A percentile compares a stretch with the other conserved stretches of the same genome.
phyloP scores from a whole-genome alignment of 2,888 invertebrate genomes.

The Pogonocherus hispidulus region DNA sequence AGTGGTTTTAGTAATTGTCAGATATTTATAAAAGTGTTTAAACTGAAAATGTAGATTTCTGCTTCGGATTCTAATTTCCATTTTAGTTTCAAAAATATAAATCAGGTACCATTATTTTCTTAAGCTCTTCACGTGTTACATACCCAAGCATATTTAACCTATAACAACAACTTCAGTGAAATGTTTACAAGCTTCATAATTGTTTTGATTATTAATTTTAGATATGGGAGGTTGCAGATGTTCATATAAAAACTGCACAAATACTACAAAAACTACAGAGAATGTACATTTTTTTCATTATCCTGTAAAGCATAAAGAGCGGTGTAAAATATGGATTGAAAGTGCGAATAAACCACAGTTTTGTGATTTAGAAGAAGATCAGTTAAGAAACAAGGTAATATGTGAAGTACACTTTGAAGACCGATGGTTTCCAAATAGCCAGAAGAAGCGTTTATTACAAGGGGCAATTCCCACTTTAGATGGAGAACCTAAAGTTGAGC shows the following conservation, averaged over 20 bases:
- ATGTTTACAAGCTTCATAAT: too few species aligned
- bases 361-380: slow-evolving; percentile 71
- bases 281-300: slow-evolving; percentile 74
- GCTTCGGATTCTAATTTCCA: too few species aligned
- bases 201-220: slow-evolving; percentile 8
- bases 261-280: slow-evolving; percentile 69
- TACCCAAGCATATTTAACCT: too few species aligned
- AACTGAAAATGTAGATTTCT: too few species aligned
- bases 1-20: too few species aligned
- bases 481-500: slow-evolving; percentile 54
- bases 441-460: slow-evolving; percentile 72
- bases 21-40: too few species aligned
- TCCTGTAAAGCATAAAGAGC: slow-evolving; percentile 73
- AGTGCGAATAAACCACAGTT: slow-evolving; percentile 72
- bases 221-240: slow-evolving; percentile 76
- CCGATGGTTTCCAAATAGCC: slow-evolving; percentile 70
- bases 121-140: too few species aligned
- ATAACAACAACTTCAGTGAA: too few species aligned
- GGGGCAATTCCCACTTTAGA: slow-evolving; percentile 72
- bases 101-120: too few species aligned
- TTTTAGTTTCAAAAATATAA: too few species aligned
- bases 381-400: slow-evolving; percentile 74
- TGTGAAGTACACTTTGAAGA: slow-evolving; percentile 75
- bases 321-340: slow-evolving; percentile 74
- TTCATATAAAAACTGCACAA: slow-evolving; percentile 72